Conservation (phyloP, 1,140 invertebrate genomes). For the Chrysomallon squamiferum region DNA sequence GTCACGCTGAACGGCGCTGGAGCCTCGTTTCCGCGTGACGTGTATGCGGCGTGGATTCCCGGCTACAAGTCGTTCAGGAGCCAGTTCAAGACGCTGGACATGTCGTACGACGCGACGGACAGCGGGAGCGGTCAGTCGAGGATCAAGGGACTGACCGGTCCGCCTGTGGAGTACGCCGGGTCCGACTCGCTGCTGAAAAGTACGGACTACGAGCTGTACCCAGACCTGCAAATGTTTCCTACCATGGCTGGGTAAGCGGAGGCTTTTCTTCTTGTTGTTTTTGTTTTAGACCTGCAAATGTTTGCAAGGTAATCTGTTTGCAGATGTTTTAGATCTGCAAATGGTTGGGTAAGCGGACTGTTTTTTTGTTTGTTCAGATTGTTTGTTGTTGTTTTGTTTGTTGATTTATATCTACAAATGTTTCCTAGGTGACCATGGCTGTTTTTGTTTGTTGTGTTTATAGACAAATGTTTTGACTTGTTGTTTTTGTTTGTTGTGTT, state of each 20-base stretch:
- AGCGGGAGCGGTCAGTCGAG: constrained; percentile 28
- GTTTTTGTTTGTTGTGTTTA: too few species aligned
- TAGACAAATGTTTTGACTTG: too few species aligned
- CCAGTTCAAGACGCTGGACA: constrained; percentile 8
- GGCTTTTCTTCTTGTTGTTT: neutral
- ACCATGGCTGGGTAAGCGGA: constrained; percentile 39
- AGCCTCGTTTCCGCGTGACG: constrained; percentile 16
- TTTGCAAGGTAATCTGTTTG: too few species aligned
- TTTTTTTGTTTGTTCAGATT: too few species aligned
- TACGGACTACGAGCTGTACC: constrained; percentile 1
- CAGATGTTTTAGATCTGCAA: too few species aligned
- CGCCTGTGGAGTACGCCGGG: constrained; percentile 35
- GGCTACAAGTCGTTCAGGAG: constrained; percentile 16
- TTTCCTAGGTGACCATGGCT: too few species aligned
- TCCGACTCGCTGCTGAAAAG: constrained; percentile 26
- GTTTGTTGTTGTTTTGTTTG: too few species aligned
- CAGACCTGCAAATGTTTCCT: constrained; percentile 34
- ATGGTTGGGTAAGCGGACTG: too few species aligned
- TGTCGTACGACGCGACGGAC: constrained; percentile 29
- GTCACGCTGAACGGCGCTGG: constrained; percentile 18
- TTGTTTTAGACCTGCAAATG: too few species aligned
- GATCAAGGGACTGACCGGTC: constrained; percentile 18
- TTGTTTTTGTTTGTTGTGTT: too few species aligned
- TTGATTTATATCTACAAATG: too few species aligned
- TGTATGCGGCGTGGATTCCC: constrained; percentile 17